Evolutionary conservation across 2,113 vertebrate species (phyloP).

Genomic region (Plotosus lineatus): DNA sequence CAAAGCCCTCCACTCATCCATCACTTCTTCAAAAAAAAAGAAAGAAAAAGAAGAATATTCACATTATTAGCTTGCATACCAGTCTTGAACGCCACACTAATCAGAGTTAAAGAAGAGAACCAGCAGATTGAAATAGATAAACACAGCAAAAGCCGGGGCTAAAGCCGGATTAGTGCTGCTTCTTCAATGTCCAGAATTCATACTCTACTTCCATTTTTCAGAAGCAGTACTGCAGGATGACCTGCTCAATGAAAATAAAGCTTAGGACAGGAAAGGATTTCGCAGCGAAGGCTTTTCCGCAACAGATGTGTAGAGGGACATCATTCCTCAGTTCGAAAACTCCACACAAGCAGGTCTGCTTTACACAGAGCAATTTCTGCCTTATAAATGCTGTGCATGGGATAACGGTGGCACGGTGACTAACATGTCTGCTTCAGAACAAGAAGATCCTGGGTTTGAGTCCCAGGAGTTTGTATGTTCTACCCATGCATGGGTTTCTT

Average conservation of each 20-base stretch:
- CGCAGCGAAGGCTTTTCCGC: conserved; percentile 13
- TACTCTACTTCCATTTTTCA: conserved; percentile 11
- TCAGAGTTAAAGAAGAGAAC: conserved; percentile 33
- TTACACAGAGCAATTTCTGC: neutral
- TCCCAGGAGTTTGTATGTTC: too few relatives aligned
- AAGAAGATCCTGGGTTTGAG: too few relatives aligned
- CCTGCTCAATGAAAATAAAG: conserved; percentile 24
- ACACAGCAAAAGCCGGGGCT: conserved; percentile 7
- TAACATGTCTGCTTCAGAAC: too few relatives aligned
- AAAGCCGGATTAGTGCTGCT: conserved; percentile 40
- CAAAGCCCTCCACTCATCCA: neutral
- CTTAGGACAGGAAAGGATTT: neutral
- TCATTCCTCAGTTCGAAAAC: neutral
- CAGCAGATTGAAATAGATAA: conserved; percentile 23
- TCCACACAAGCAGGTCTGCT: neutral
- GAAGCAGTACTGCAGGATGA: conserved; percentile 15
- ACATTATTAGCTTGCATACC: neutral
- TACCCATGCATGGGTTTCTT: too few relatives aligned
- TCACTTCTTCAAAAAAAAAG: neutral
- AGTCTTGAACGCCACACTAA: conserved; percentile 20
- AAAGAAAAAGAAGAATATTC: neutral
- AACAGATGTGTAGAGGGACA: conserved; percentile 13
- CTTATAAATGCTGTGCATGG: neutral
- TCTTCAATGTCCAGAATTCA: conserved; percentile 15
- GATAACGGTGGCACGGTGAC: too few relatives aligned